Evolutionary conservation across 2,888 invertebrate genomes (phyloP).

Genomic region (Gortyna flavago): DNA sequence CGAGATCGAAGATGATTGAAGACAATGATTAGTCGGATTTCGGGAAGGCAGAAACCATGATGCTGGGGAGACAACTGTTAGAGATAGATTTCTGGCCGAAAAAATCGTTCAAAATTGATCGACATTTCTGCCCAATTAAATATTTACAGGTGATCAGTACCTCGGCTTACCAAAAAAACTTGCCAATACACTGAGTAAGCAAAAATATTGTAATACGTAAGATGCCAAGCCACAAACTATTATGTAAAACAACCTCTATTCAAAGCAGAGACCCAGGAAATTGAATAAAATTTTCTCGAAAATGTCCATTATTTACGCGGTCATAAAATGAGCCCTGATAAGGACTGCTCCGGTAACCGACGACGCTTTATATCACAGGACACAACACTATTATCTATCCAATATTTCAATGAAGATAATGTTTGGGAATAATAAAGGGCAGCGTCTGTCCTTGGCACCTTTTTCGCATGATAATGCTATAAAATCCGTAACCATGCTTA

Average conservation of each 20-base stretch:
- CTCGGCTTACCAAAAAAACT: neutral
- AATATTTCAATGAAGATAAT: constrained; percentile 70
- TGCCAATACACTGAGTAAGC: constrained; percentile 8
- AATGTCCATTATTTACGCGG: constrained; percentile 72
- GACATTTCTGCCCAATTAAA: neutral
- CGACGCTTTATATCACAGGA: constrained; percentile 62
- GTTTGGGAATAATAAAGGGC: constrained; percentile 54
- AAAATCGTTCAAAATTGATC: neutral
- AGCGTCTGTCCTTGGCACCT: constrained; percentile 37
- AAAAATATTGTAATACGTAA: constrained; percentile 40
- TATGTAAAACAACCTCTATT: constrained; percentile 63
- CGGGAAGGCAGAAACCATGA: neutral
- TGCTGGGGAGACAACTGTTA: neutral
- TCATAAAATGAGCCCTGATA: constrained; percentile 74
- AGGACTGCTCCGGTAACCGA: constrained; percentile 61
- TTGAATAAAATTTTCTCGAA: constrained; percentile 69
- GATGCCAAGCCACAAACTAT: constrained; percentile 49
- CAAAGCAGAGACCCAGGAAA: constrained; percentile 62
- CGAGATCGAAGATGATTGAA: constrained; percentile 33
- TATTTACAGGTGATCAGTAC: neutral
- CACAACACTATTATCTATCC: constrained; percentile 70
- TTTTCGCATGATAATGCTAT: constrained; percentile 44
- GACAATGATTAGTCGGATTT: constrained; percentile 28
- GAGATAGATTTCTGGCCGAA: neutral
- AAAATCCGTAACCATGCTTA: constrained; percentile 1